These are phyloP conservation scores for Onthophagus sagittarius DNA, from an alignment of 2,888 invertebrate genomes.

Conservation along the genomic window DNA sequence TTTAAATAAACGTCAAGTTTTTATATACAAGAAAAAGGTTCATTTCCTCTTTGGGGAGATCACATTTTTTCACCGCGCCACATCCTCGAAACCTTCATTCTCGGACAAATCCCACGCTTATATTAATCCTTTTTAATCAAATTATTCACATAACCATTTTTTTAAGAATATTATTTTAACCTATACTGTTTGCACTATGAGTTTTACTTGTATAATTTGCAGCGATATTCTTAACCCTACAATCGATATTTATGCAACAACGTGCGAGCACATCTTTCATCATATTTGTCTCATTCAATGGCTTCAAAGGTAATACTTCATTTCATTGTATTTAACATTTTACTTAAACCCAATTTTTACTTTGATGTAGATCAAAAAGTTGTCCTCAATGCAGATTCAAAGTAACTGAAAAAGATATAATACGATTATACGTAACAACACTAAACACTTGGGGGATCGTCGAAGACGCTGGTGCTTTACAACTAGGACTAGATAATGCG, in stretches of 20 bases:
- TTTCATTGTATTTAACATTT: too few species aligned
- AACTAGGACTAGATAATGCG: conserved; percentile 61
- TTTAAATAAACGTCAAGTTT: background rate
- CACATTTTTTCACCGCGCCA: background rate
- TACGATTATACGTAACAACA: conserved; percentile 63
- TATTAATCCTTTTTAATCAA: too few species aligned
- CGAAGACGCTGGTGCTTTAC: conserved; percentile 60
- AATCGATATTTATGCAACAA: conserved; percentile 60
- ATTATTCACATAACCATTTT: too few species aligned
- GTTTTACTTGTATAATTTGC: conserved; percentile 66
- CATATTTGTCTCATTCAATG: conserved; percentile 59
- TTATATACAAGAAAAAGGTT: background rate
- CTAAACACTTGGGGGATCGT: conserved; percentile 55
- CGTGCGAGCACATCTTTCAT: conserved; percentile 66
- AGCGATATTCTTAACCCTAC: conserved; percentile 61
- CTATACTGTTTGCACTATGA: conserved; percentile 45
- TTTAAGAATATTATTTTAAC: too few species aligned
- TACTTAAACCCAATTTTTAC: too few species aligned
- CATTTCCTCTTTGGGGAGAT: background rate
- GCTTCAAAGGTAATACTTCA: conserved; percentile 68
- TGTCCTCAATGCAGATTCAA: conserved; percentile 75
- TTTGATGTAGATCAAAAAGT: conserved; percentile 60
- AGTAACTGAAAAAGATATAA: conserved; percentile 59
- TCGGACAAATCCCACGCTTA: too few species aligned
- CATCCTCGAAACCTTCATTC: background rate